Conservation (phyloP, 1,140 invertebrate genomes). For the Pogonognathellus flavescens region DNA sequence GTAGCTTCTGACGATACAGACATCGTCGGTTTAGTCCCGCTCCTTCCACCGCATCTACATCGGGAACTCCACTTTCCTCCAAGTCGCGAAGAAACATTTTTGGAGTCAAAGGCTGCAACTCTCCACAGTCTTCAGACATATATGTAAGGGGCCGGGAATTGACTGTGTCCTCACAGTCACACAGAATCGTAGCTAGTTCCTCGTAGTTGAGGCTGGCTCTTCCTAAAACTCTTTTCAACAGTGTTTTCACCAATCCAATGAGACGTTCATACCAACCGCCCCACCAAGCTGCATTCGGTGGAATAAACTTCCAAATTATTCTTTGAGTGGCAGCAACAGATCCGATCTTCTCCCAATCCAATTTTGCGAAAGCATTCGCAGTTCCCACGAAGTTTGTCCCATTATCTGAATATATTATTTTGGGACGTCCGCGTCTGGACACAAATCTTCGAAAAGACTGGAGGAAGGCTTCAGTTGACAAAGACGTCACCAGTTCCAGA, state of each 20-base stretch:
- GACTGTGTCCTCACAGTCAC: slow-evolving; percentile 68
- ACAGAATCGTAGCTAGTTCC: slow-evolving; percentile 68
- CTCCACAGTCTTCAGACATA: slow-evolving; percentile 67
- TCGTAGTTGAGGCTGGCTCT: slow-evolving; percentile 67
- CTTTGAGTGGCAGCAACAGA: not conserved
- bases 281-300: slow-evolving; percentile 50
- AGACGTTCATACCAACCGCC: slow-evolving; percentile 58
- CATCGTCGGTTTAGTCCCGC: not conserved
- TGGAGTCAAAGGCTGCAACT: slow-evolving; percentile 66
- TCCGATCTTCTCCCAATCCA: slow-evolving; percentile 45
- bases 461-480: slow-evolving; percentile 66
- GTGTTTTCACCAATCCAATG: slow-evolving; percentile 61
- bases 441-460: slow-evolving; percentile 66
- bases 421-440: slow-evolving; percentile 60
- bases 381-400: slow-evolving; percentile 64
- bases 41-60: not conserved
- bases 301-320: slow-evolving; percentile 51
- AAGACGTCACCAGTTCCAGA: slow-evolving; percentile 63
- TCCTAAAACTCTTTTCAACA: slow-evolving; percentile 66
- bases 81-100: slow-evolving; percentile 65
- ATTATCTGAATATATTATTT: slow-evolving; percentile 66
- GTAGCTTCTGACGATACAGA: not conserved
- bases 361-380: not conserved
- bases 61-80: not conserved
- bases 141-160: slow-evolving; percentile 69